Percentiles rank a stretch among this genome's conserved stretches.
phyloP scores from a whole-genome alignment of 2,113 vertebrate species.

The Phyllopteryx taeniolatus region DNA sequence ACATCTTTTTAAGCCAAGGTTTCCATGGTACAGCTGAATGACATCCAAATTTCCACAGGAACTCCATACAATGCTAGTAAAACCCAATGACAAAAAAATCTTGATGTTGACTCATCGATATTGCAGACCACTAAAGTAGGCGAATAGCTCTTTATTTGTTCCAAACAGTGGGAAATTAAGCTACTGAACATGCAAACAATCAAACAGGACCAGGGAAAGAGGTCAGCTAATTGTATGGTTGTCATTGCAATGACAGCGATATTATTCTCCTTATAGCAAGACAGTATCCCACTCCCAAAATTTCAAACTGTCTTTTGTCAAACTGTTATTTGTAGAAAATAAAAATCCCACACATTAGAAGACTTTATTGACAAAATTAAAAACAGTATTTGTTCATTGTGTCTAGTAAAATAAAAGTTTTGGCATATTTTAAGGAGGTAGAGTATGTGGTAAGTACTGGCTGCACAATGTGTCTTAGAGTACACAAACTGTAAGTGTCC shows the following conservation, averaged over 20 bases:
- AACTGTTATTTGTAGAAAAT: background rate
- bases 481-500: conserved; percentile 10
- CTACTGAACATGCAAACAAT: conserved; percentile 1
- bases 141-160: background rate
- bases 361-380: background rate
- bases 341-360: background rate
- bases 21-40: background rate
- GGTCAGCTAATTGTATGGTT: background rate
- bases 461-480: conserved; percentile 6
- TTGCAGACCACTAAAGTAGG: background rate
- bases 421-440: background rate
- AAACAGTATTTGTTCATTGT: background rate
- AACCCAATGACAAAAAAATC: background rate
- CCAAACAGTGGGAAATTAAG: background rate
- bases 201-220: background rate
- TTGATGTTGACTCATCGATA: background rate
- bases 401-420: background rate
- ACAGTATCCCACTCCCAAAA: background rate
- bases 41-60: background rate
- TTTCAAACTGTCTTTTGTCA: background rate
- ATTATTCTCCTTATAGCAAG: background rate
- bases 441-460: conserved; percentile 13
- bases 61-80: background rate
- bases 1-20: background rate
- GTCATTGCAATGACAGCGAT: background rate